Base-by-base conservation (phyloP, 2,113 vertebrate species). In the Cromileptes altivelis region DNA sequence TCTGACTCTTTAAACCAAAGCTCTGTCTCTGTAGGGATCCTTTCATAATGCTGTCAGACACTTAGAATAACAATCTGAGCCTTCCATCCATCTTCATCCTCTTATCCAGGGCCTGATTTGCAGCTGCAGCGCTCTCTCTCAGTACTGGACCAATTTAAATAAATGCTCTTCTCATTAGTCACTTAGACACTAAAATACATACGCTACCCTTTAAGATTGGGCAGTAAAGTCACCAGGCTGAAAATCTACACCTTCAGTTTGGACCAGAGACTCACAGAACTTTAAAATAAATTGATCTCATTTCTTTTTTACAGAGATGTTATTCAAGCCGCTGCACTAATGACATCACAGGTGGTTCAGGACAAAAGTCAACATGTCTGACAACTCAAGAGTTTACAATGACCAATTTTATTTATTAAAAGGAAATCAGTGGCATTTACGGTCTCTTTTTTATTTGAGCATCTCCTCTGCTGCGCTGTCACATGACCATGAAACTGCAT, bases 381-480 rank as follows among this genome's bases (percentile, higher is more conserved):
- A 47, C 4, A 4, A 12, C 45, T n/a, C 3, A 55, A 40, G 30
- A 25, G 8, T 58, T 50, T 8, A 52, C 13, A 18, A 6, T 1
- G 6, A 58, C 8, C 53, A 49, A 0, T 33, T 68, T 45, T 65
- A 45, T 67, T 76, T 56, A 15, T 27, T 42, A 76, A n/a, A 56
- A 37, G 1, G 2, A 30, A 65, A 45, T 14, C 52, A 68, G 50
- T 42, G 6, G 33, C 5, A 4, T 13, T 15, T 10, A 8, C 12
- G 19, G 55, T 10, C 70, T 61, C 52, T 37, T 61, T 62, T 37
- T 61, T 62, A 74, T 62, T 37, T 21, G 27, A 60, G 53, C 25
- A 11, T 37, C 27, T 37, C 27, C 40, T 18, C 2, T n/a, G 56
- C 49, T 52, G 2, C 7, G 56, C 10, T 27, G 8, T 82, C 33